A percentile compares a stretch with the other conserved stretches of the same genome.
Evolutionary conservation across 2,797 vertebrate genomes (phyloP).

Genomic region (Garrulus glandarius): DNA sequence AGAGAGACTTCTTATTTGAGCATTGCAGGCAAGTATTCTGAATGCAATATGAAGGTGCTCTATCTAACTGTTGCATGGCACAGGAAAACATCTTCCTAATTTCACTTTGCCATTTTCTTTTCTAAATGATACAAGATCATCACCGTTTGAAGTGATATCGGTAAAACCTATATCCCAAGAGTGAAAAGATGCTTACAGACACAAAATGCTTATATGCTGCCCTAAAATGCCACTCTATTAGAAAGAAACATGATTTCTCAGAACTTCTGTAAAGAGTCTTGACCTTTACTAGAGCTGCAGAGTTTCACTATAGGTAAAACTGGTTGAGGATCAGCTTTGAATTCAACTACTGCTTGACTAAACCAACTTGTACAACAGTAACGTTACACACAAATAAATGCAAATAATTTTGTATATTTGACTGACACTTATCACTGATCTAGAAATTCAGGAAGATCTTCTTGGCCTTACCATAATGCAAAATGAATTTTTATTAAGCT

Average conservation of each 20-base stretch:
- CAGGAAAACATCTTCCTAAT: background rate
- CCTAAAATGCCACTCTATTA: background rate
- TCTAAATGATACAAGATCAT: background rate
- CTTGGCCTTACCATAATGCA: constrained; percentile 7
- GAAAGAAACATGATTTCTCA: background rate
- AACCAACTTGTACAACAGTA: background rate
- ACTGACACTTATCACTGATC: background rate
- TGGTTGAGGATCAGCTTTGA: background rate
- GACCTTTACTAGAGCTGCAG: background rate
- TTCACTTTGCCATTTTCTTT: background rate
- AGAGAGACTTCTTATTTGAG: background rate
- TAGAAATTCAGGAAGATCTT: background rate
- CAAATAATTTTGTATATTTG: background rate
- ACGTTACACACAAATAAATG: background rate
- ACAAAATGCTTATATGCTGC: background rate
- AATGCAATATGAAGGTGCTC: background rate
- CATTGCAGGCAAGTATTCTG: accelerated
- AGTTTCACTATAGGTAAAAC: background rate
- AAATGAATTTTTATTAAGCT: background rate
- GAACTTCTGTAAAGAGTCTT: background rate
- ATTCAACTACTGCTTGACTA: background rate
- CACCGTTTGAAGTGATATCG: background rate
- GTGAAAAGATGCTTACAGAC: background rate
- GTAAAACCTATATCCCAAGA: background rate
- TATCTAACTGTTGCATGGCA: background rate